Evolutionary conservation across 2,113 vertebrate genomes (phyloP).

Genomic region (Sylvia atricapilla): DNA sequence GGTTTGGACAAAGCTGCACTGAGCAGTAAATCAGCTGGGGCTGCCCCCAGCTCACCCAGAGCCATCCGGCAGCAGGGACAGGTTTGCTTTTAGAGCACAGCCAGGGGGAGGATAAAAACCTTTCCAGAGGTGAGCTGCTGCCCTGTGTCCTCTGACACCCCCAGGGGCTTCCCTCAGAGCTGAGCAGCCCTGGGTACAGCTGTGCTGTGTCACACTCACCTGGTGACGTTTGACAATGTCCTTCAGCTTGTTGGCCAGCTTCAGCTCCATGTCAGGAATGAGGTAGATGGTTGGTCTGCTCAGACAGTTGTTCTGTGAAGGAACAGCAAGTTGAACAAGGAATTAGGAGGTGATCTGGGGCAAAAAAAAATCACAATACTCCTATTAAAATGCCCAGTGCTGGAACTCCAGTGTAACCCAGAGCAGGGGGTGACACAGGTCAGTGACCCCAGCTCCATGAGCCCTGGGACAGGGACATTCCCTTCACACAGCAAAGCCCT

Average conservation of each 20-base stretch:
- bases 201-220: slow-evolving; percentile 66
- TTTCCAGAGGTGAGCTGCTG: background rate
- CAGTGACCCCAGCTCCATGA: background rate
- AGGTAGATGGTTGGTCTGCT: slow-evolving; percentile 93
- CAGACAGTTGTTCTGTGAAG: slow-evolving; percentile 90
- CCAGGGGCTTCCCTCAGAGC: background rate
- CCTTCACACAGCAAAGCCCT: background rate
- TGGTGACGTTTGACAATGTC: slow-evolving; percentile 98
- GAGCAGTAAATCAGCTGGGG: fast-evolving
- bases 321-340: background rate
- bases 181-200: background rate
- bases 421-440: background rate
- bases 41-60: background rate
- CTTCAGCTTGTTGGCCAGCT: slow-evolving; percentile 91
- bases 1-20: background rate
- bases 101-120: background rate
- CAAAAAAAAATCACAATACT: background rate
- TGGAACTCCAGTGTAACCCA: fast-evolving
- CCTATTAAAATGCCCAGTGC: too few relatives aligned
- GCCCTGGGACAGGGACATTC: background rate
- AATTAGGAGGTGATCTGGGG: background rate
- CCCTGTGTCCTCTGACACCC: fast-evolving
- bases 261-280: slow-evolving; percentile 90
- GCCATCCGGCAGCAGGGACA: background rate
- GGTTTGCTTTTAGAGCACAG: background rate